Base-by-base conservation (phyloP, 2,888 invertebrate species). In the Xestoiulus laeticollis region DNA sequence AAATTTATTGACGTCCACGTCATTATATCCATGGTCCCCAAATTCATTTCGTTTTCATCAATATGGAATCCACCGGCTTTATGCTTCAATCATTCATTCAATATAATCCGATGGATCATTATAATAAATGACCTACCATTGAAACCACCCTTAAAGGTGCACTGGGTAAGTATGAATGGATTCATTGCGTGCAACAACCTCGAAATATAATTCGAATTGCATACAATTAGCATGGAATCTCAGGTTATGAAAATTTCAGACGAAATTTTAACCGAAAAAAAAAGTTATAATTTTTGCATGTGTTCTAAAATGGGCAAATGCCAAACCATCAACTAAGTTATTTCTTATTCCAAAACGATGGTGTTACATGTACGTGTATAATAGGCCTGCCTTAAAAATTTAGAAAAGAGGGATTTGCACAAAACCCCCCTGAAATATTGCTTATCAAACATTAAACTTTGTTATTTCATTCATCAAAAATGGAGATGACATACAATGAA, bases 31-130 rank as follows among this genome's bases (percentile, higher is more conserved):
- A 10, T 14, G 78, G 12, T 30, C 78, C 30, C 78, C 30, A 8
- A 78, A 78, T 78, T 78, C 30, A 78, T 78, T 68, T 30, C 78
- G 78, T 78, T 78, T 78, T 78, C 78, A 78, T 78, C 78, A 78
- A 30, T 78, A 30, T 14, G 14, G n/a, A 78, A 78, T 78, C 78
- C 14, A 30, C 78, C 26, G 1, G 30, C 78, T 78, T 78, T n/a
- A n/a, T 78, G 26, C 78, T 78, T 30, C 78, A 78, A 78, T 78
- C 78, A 78, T 78, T 30, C 78, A 78, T 78, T 78, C 78, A 78
- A 78, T 78, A 78, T 30, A 10, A 14, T 14, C 30, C 26, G 22
- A 78, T 30, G 78, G 30, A 26, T 78, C 78, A 22, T 30, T 30
- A 30, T 14, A n/a, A 5, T 78, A 12, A 30, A 78, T 30, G 78